Evolutionary conservation across 2,888 invertebrate species (phyloP), one percentile per base, ranked within the genome.

Genomic region (Heliconius charithonia): DNA sequence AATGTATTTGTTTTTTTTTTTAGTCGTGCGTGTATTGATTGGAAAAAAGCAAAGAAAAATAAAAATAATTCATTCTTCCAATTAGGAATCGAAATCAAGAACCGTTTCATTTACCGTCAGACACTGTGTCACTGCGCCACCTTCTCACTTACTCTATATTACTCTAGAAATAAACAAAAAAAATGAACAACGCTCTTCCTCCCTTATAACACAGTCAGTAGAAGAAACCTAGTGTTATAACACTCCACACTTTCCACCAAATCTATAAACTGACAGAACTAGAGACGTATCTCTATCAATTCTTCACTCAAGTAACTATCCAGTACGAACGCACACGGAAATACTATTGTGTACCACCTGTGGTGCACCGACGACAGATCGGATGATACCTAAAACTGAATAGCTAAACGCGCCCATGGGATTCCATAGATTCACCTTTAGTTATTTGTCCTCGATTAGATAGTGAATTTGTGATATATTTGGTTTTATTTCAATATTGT

Each of bases 341-440:
- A 81, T 75, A 78, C 41, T 76, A 78, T 79, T 77, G 81, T 79
- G 77, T 77, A 79, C 87, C 89, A 89, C 89, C 89, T 89, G 89
- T 89, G 88, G 89, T 85, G 82, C 88, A 86, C 86, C 88, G 87
- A 88, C 88, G 86, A 85, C 87, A 85, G 84, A 86, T 85, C 83
- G 85, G 83, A 83, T 79, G 83, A 84, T 83, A 83, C 81, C 82
- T 81, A 79, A 81, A 84, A 84, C 83, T 82, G 83, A 81, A 83
- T 83, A 82, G 75, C 83, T 81, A 83, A 84, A 83, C 83, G 83
- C 82, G 81, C 87, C 85, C 86, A 41, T 56, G 85, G 84, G 87
- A 84, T 78, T 76, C 80, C 78, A 81, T 79, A 75, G 81, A 63
- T 27, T 16, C 29, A 56, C 59, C n/a, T 72, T 41, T 22, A 65